These are phyloP conservation scores for Argya squamiceps DNA, from an alignment of 2,797 vertebrate species.

Conservation along the genomic window DNA sequence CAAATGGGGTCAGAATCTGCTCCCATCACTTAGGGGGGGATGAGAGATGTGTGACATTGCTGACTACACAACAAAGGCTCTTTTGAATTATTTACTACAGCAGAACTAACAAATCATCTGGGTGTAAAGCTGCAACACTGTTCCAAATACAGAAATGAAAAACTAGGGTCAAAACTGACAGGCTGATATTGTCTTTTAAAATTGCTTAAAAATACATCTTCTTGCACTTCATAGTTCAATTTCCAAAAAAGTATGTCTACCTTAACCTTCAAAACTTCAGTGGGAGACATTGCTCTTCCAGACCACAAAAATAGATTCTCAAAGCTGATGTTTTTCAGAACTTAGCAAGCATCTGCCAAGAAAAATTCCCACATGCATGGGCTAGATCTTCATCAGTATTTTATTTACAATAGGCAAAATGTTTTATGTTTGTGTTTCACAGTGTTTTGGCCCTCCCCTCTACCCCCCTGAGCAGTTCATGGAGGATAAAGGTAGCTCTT, in stretches of 20 bases:
- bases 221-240: neutral
- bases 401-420: neutral
- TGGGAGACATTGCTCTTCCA: neutral
- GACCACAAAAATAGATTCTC: neutral
- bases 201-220: neutral
- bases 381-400: neutral
- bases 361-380: neutral
- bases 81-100: conserved; percentile 34
- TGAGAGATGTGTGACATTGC: neutral
- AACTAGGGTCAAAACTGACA: neutral
- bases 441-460: neutral
- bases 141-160: neutral
- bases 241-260: neutral
- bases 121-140: neutral
- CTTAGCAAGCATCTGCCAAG: neutral
- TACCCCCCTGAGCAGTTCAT: neutral
- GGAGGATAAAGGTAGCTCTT: neutral
- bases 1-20: neutral
- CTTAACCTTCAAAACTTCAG: neutral
- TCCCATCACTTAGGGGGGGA: neutral
- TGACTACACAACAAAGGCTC: conserved; percentile 11
- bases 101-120: conserved; percentile 5
- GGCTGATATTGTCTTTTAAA: neutral
- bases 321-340: neutral
- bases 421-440: neutral